These are phyloP conservation scores for Mactromeris polynyma DNA, from an alignment of 2,888 invertebrate species.

Conservation along the genomic window DNA sequence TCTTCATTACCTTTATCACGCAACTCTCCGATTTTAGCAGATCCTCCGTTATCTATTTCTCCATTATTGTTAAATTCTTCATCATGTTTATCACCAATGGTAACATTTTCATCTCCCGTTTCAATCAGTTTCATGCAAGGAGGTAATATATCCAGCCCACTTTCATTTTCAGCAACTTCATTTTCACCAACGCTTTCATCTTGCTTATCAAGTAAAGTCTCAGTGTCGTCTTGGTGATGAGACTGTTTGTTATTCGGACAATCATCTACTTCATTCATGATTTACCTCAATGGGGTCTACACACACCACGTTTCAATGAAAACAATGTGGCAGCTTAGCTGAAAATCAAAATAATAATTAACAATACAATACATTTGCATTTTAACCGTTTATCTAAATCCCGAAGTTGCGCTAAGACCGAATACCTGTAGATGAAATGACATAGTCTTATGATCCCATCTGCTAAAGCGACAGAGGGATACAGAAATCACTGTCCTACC, in stretches of 20 bases:
- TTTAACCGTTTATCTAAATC: no score
- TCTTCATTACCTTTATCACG: neutral
- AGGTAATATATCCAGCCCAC: neutral
- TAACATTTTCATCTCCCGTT: no score
- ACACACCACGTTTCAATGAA: neutral
- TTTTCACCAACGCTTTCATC: neutral
- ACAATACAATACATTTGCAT: no score
- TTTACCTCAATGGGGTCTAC: neutral
- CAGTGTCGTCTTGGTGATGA: neutral
- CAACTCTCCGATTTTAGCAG: neutral
- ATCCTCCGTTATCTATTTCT: no score
- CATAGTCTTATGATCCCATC: no score
- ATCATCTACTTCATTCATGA: neutral
- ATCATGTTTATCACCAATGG: neutral
- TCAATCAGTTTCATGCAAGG: neutral
- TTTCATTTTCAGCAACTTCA: neutral
- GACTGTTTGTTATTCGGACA: neutral
- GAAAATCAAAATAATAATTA: no score
- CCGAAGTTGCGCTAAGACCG: no score
- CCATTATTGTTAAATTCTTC: neutral
- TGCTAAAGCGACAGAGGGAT: no score
- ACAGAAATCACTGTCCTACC: no score
- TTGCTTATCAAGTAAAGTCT: neutral
- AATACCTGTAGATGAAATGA: no score
- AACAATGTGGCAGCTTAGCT: no score